Conservation (phyloP, 2,797 vertebrate genomes). For the Mormyrus proboscirostris region DNA sequence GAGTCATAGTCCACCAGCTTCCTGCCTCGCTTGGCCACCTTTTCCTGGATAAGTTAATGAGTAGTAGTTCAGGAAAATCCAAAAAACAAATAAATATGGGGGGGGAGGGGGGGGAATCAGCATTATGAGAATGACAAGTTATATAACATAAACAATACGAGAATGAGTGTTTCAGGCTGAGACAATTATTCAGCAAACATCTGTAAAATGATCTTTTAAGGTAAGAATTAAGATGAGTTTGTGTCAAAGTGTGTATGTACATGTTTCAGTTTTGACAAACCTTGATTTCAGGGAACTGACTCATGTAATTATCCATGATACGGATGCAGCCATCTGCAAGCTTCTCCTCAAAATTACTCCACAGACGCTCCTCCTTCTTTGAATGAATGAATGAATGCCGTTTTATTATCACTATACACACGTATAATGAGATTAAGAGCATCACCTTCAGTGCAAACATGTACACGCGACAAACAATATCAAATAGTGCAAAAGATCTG, state of each 20-base stretch:
- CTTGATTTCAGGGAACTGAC: conserved; percentile 86
- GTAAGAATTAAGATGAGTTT: not conserved
- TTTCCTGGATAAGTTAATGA: conserved; percentile 62
- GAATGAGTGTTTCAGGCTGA: not conserved
- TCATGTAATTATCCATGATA: conserved; percentile 86
- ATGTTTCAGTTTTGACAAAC: conserved; percentile 43
- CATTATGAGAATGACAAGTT: not conserved
- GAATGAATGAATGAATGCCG: no score
- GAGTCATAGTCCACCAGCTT: conserved; percentile 97
- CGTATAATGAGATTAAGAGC: no score
- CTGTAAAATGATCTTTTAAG: not conserved
- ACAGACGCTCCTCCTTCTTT: conserved; percentile 86
- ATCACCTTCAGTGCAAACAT: no score
- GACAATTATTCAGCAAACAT: not conserved
- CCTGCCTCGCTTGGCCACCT: conserved; percentile 86
- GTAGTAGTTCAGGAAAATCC: not conserved
- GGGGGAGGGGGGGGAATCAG: not conserved
- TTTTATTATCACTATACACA: no score
- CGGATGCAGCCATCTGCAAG: conserved; percentile 76
- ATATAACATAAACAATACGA: not conserved
- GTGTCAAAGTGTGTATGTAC: not conserved
- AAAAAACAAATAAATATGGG: not conserved
- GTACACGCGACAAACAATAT: no score
- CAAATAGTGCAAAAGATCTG: no score
- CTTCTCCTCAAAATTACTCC: conserved; percentile 91